Conservation (phyloP, 2,797 vertebrate genomes). For the Pseudochirops cupreus region DNA sequence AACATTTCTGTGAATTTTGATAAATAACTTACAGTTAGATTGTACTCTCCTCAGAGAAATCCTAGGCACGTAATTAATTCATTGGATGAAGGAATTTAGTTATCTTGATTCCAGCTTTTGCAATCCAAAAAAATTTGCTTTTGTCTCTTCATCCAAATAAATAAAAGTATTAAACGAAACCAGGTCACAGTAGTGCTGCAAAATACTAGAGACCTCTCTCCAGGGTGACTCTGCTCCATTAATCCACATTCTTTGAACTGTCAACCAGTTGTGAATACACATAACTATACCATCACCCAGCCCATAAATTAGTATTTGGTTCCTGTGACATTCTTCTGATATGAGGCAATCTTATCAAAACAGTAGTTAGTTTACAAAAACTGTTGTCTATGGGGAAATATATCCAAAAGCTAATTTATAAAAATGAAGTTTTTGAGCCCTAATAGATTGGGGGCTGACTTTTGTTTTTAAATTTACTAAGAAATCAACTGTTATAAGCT, state of each 20-base stretch:
- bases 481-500: neutral
- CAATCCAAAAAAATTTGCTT: neutral
- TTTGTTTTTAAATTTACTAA: neutral
- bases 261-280: neutral
- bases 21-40: neutral
- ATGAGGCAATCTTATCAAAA: neutral
- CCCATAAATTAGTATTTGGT: neutral
- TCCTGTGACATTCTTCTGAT: neutral
- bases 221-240: neutral
- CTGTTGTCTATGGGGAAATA: neutral
- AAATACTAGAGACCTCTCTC: neutral
- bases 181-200: neutral
- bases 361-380: neutral
- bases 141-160: neutral
- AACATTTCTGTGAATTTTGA: neutral
- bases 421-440: neutral
- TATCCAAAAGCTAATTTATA: neutral
- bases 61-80: neutral
- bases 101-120: neutral
- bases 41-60: neutral
- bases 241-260: neutral
- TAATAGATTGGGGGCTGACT: neutral
- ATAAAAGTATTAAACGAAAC: neutral
- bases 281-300: neutral
- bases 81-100: neutral